phyloP scores from a whole-genome alignment of 2,797 vertebrate species.

The Geotrypetes seraphini region DNA sequence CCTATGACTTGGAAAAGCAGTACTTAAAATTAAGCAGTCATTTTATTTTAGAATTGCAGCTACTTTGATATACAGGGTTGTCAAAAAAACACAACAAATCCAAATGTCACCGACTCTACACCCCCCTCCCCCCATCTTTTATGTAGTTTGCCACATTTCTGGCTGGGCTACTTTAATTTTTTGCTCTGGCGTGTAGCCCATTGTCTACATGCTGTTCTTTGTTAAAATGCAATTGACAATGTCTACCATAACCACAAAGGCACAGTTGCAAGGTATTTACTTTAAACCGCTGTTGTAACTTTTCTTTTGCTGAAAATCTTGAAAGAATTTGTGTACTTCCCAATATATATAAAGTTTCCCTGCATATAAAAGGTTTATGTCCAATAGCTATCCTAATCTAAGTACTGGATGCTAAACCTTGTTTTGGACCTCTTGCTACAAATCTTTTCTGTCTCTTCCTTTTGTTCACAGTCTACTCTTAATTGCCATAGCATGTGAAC shows the following conservation, averaged over 20 bases:
- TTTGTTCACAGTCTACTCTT: too few species aligned
- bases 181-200: constrained; percentile 29
- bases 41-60: constrained; percentile 35
- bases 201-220: constrained; percentile 38
- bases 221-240: constrained; percentile 31
- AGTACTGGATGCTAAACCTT: too few species aligned
- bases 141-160: constrained; percentile 17
- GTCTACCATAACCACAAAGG: constrained; percentile 26
- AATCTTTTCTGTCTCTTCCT: too few species aligned
- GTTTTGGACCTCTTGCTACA: too few species aligned
- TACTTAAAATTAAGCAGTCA: constrained; percentile 29
- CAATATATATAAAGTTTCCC: constrained; percentile 3
- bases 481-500: too few species aligned
- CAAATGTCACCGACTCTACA: constrained; percentile 8
- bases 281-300: constrained; percentile 32
- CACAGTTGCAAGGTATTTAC: constrained; percentile 33
- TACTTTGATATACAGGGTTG: constrained; percentile 42
- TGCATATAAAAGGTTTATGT: constrained; percentile 6
- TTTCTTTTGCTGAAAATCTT: too few species aligned
- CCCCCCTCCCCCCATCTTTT: constrained; percentile 25
- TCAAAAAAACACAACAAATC: constrained; percentile 29
- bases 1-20: constrained; percentile 25
- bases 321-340: not conserved
- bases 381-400: too few species aligned
- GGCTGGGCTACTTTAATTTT: constrained; percentile 41